phyloP scores from a whole-genome alignment of 2,797 vertebrate species.

The Notoglanidium macrostoma region DNA sequence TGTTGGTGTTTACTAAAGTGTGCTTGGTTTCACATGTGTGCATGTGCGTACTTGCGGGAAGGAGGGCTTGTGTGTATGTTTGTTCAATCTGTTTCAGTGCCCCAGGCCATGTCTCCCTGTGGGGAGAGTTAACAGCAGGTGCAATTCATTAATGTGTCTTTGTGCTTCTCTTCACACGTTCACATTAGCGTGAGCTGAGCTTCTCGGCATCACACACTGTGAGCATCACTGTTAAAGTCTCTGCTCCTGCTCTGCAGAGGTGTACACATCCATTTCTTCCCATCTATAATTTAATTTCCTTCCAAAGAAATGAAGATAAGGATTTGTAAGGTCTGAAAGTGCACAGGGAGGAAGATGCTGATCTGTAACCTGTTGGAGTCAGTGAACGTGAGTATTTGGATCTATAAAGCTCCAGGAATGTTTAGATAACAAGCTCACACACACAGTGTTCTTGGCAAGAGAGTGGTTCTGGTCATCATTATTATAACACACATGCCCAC shows the following conservation, averaged over 20 bases:
- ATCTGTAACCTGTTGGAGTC: conserved; percentile 19
- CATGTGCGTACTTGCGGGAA: neutral
- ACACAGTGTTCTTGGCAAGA: conserved; percentile 24
- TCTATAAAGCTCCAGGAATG: conserved; percentile 37
- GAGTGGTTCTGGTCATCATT: conserved; percentile 43
- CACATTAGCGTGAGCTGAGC: neutral
- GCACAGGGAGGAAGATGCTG: neutral
- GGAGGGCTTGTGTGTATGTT: conserved; percentile 44
- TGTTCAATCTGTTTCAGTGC: conserved; percentile 33
- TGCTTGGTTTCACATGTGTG: neutral
- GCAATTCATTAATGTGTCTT: conserved; percentile 45
- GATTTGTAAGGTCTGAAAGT: conserved; percentile 14
- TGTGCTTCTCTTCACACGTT: conserved; percentile 18
- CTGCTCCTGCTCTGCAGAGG: neutral
- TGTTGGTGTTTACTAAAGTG: neutral
- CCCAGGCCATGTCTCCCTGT: conserved; percentile 38
- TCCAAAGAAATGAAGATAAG: conserved; percentile 9
- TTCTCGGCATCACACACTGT: neutral
- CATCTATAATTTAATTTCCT: conserved; percentile 19
- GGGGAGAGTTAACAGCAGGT: conserved; percentile 39
- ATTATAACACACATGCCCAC: conserved; percentile 30
- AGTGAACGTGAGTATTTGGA: neutral
- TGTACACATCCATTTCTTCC: neutral
- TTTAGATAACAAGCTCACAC: conserved; percentile 29
- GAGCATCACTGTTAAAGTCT: neutral